Evolutionary conservation across 2,888 invertebrate genomes (phyloP), one percentile per base, ranked within the genome.

Genomic region (Clitarchus hookeri): DNA sequence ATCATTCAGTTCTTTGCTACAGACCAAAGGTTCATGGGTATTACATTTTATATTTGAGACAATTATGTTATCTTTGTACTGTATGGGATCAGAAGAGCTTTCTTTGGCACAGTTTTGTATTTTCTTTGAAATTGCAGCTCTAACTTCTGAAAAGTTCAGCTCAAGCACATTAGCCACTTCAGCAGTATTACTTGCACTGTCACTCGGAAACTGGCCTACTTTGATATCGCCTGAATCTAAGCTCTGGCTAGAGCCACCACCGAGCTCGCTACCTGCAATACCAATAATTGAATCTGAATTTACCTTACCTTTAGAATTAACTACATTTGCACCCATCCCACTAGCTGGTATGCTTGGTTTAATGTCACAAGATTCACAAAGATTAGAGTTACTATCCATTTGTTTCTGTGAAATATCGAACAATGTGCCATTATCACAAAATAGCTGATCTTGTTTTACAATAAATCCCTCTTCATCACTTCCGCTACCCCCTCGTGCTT

Each of bases 331-430:
- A 65, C 65, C 65, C 8, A 65, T 65, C n/a, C n/a, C 65, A 65
- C 65, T 19, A 48, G 48, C 48, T 13, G 16, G 48, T 48, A 48
- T 48, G 8, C 48, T 13, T 65, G 65, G 13, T 26, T 84, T 84
- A 84, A 26, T 83, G 25, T 86, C 84, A 36, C 44, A 27, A 12
- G 77, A 44, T n/a, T 79, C 79, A 84, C 79, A 86, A 6, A 86
- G 77, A 48, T 86, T 86, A 9, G 86, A 86, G 53, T 86, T 84
- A 36, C 80, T 84, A 78, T 86, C 86, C n/a, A 36, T 86, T 23
- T 65, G 65, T 78, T 85, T 85, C 65, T 26, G 79, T 79, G 79
- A 54, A 11, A 8, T 25, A 53, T 84, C 84, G 6, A 9, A 48
- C 48, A 54, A 0, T 48, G n/a, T 44, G 12, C n/a, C 26, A 25